Conservation (phyloP, 2,113 vertebrate genomes). For the Vanacampus margaritifer region DNA sequence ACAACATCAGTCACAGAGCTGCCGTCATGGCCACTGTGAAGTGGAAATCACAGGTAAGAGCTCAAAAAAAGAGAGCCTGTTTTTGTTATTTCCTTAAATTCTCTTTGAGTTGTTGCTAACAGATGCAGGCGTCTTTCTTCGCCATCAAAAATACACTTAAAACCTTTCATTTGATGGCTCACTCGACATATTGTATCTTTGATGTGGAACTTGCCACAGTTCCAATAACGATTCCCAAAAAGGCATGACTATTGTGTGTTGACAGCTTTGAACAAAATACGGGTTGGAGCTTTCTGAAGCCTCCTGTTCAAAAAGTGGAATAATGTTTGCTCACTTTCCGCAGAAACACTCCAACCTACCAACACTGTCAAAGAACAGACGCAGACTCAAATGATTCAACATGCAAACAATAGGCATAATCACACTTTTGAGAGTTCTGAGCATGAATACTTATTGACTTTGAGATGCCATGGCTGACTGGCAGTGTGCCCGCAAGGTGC, state of each 20-base stretch:
- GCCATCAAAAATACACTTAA: conserved; percentile 46
- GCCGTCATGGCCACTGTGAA: conserved; percentile 52
- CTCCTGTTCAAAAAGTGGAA: conserved; percentile 21
- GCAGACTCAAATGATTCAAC: conserved; percentile 32
- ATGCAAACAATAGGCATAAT: conserved; percentile 39
- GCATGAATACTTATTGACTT: conserved; percentile 39
- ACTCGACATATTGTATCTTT: conserved; percentile 55
- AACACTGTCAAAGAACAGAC: conserved; percentile 10
- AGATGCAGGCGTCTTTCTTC: conserved; percentile 24
- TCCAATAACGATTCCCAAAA: conserved; percentile 38
- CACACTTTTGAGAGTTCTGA: conserved; percentile 36
- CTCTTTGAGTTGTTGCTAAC: conserved; percentile 47
- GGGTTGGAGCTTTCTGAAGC: neutral
- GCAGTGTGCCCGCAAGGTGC: conserved; percentile 23
- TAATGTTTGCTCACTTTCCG: conserved; percentile 1
- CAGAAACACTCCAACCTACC: conserved; percentile 6
- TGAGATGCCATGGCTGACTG: conserved; percentile 28
- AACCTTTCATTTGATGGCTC: conserved; percentile 58
- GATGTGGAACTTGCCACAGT: conserved; percentile 48
- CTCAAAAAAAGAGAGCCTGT: conserved; percentile 30
- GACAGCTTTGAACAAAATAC: conserved; percentile 34
- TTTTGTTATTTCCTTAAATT: conserved; percentile 51
- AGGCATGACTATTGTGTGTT: conserved; percentile 2
- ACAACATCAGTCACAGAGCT: conserved; percentile 55
- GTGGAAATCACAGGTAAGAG: conserved; percentile 58